Conservation (phyloP, 2,888 invertebrate genomes). For the Rotaria sp. region DNA sequence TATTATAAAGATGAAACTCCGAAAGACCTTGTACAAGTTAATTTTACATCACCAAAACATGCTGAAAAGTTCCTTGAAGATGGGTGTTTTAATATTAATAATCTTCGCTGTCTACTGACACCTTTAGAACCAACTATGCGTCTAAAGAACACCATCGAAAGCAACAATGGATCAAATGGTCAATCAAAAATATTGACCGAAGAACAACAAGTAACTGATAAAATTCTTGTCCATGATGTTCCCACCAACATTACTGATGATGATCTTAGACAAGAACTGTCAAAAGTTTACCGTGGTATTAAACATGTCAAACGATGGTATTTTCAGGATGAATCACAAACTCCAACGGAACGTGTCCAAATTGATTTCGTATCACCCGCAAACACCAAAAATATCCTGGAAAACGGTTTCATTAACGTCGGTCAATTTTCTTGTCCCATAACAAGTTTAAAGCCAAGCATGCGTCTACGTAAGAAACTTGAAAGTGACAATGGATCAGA, state of each 20-base stretch:
- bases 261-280: too few relatives aligned
- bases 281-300: too few relatives aligned
- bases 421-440: neutral
- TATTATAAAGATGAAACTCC: too few relatives aligned
- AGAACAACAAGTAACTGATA: too few relatives aligned
- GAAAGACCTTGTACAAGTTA: neutral
- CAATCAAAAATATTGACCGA: neutral
- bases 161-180: neutral
- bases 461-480: neutral
- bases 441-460: neutral
- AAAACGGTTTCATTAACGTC: too few relatives aligned
- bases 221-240: too few relatives aligned
- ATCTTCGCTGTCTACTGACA: neutral
- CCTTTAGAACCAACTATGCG: neutral
- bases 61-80: neutral
- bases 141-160: neutral
- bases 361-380: too few relatives aligned
- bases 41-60: neutral
- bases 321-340: too few relatives aligned
- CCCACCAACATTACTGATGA: too few relatives aligned
- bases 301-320: too few relatives aligned
- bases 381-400: too few relatives aligned
- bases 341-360: too few relatives aligned
- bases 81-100: neutral
- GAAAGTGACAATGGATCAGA: neutral